Evolutionary conservation across 1,140 invertebrate genomes (phyloP), one percentile per base, ranked within the genome.

Genomic region (Helicorthomorpha holstii): DNA sequence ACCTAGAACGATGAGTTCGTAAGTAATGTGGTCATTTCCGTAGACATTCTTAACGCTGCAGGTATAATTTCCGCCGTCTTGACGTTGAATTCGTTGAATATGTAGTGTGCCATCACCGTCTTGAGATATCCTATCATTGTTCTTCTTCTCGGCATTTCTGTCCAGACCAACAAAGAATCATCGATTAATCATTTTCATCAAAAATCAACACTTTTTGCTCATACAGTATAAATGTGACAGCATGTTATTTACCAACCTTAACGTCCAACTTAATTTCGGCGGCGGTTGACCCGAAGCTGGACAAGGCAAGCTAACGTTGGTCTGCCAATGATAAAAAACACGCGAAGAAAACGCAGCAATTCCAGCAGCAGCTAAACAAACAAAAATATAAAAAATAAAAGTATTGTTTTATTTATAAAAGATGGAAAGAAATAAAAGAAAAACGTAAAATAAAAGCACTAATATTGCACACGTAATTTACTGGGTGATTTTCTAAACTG

Each of bases 31-130:
- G 61, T 92, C 89, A 57, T 84, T 83, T 34, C 90, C 90, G 66
- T 89, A 91, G 10, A 84, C 80, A 69, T 95, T 96, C 64, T 89
- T 85, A 3, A 92, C 91, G 56, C 82, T 81, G 67, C 92, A 96
- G 0, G 72, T 72, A 60, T 73, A 74, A 67, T 90, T 84, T 29
- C 85, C 87, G 52, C 85, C 87, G 69, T 94, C 89, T 54, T 84
- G 81, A 47, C 86, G 75, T 46, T 84, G 83, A 0, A 94, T 84
- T 58, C 85, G 81, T 56, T 85, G 83, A 47, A 97, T 91, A 51
- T 87, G 78, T 1, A 97, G 70, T 0, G 86, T 89, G 27, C 90
- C 90, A 69, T 94, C 89, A 2, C 85, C 81, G 50, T 90, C 67
- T 55, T 89, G 77, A 41, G 84, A 73, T 21, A 92, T 78, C 55